Evolutionary conservation across 2,113 vertebrate genomes (phyloP), one percentile per base, ranked within the genome.

Genomic region (Tetrax tetrax): DNA sequence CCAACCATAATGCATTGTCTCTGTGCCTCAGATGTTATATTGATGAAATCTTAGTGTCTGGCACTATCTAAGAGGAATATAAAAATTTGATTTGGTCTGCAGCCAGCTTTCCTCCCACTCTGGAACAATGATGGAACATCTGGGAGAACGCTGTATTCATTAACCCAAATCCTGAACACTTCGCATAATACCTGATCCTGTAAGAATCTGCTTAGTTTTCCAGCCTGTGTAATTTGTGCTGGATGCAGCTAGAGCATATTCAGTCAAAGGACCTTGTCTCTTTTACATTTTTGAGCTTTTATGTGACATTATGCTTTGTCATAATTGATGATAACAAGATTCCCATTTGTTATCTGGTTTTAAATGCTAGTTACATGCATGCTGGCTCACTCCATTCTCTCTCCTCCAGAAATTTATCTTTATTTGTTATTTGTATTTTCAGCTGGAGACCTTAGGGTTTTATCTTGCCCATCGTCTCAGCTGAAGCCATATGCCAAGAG

Each of bases 1-100:
- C 90, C 90, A 94, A 83, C 93, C 91, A 47, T 92, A 96, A 48
- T 85, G 66, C 33, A 6, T 90, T 45, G 65, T 94, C 91, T 92
- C 69, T 74, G 90, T 71, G 90, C 83, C 95, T 97, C 96, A 91
- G 90, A 94, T 81, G 71, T 61, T 87, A 93, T 89, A 94, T 57
- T 95, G 96, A 96, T 94, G 96, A 97, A 96, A 92, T 89, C 93
- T 80, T 94, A 95, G 94, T 69, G 83, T 95, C 95, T 96, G 98
- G 94, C 94, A 83, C 87, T 95, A 85, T 96, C 95, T 97, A 96
- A 93, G 83, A 96, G 85, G 93, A 93, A 90, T 71, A 91, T 74
- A 94, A 95, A 96, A 95, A 96, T 91, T 87, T 87, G 83, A 97
- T 96, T 97, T 97, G 96, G 95, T 95, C 65, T 71, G 43, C 35